A percentile compares a stretch with the other conserved stretches of the same genome.
Evolutionary conservation across 2,888 invertebrate species (phyloP).

Genomic region (Drosophila neonasuta): DNA sequence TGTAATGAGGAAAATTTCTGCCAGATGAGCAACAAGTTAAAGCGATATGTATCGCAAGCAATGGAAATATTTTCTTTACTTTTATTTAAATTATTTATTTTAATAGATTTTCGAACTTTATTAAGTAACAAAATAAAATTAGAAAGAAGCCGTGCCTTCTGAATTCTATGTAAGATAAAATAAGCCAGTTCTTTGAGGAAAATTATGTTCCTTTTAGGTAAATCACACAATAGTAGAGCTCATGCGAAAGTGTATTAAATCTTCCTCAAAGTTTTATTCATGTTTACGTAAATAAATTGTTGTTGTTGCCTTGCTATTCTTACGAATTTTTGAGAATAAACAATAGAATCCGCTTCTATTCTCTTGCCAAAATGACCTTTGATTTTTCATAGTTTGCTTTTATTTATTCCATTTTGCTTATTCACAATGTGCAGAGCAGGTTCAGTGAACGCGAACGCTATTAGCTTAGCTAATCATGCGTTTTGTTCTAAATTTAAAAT

Average conservation of each 20-base stretch:
- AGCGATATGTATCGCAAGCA: not conserved
- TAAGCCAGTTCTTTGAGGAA: not conserved
- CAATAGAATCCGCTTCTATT: constrained; percentile 1
- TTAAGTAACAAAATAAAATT: not conserved
- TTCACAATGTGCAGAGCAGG: not conserved
- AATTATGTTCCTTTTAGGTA: not conserved
- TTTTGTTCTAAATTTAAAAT: not conserved
- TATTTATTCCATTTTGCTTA: constrained; percentile 2
- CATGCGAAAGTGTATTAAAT: not conserved
- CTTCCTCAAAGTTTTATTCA: not conserved
- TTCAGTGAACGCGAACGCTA: constrained; percentile 17
- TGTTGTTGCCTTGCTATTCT: not conserved
- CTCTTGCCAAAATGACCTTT: constrained; percentile 10
- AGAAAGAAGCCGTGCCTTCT: not conserved
- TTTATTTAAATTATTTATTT: not conserved
- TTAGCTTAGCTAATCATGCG: constrained; percentile 18
- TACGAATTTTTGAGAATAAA: constrained; percentile 19
- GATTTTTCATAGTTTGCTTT: constrained; percentile 13
- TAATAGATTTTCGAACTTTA: not conserved
- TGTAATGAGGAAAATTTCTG: not conserved
- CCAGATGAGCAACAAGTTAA: not conserved
- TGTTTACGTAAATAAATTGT: constrained; percentile 2
- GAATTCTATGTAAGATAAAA: not conserved
- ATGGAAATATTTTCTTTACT: not conserved
- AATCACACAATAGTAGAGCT: not conserved